Evolutionary conservation across 2,113 vertebrate species (phyloP).

Genomic region (Poecilia latipinna): DNA sequence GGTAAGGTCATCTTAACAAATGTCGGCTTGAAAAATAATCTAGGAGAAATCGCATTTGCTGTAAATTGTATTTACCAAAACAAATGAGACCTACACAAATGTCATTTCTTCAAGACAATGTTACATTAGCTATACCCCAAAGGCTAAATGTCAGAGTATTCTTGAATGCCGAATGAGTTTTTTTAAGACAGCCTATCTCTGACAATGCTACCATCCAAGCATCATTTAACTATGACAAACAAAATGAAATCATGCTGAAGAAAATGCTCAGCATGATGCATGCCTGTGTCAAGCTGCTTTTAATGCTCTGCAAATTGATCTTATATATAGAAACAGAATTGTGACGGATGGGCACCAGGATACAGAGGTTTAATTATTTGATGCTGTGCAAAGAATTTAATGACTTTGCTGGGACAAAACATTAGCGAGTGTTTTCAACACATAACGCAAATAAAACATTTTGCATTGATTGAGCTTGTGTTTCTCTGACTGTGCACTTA

Average conservation of each 20-base stretch:
- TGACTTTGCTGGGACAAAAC: constrained; percentile 6
- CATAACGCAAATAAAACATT: background rate
- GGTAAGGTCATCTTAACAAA: background rate
- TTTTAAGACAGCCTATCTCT: constrained; percentile 3
- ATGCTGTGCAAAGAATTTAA: background rate
- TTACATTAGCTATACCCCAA: background rate
- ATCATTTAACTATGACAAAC: constrained; percentile 26
- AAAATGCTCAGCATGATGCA: constrained; percentile 18
- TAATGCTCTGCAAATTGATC: constrained; percentile 17
- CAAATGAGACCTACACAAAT: constrained; percentile 10
- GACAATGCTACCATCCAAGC: background rate
- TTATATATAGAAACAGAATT: constrained; percentile 1
- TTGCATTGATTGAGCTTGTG: background rate
- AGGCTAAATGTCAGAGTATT: constrained; percentile 7
- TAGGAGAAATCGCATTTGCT: background rate
- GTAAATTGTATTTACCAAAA: constrained; percentile 11
- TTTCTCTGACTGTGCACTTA: constrained; percentile 9
- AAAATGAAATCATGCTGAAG: constrained; percentile 22
- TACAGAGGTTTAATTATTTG: constrained; percentile 2
- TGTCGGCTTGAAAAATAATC: background rate
- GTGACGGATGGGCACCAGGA: background rate
- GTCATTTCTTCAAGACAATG: constrained; percentile 14
- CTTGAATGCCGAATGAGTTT: background rate
- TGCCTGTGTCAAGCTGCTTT: constrained; percentile 15
- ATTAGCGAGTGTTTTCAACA: constrained; percentile 14